Conservation (phyloP, 2,797 vertebrate genomes). For the Argentina silus region DNA sequence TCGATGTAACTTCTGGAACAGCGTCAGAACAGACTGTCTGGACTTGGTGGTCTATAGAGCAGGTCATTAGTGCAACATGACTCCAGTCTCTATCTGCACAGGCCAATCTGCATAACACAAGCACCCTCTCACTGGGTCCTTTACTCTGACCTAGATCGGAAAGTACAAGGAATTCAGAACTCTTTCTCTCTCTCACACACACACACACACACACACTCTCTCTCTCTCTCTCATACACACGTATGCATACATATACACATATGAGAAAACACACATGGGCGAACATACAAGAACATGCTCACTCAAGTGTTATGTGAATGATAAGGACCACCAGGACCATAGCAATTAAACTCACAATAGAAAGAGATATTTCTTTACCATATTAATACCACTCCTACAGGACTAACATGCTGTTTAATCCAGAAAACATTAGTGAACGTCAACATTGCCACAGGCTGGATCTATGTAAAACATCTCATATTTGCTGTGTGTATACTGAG, state of each 20-base stretch:
- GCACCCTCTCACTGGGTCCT: constrained; percentile 36
- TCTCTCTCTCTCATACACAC: too few species aligned
- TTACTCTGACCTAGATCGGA: constrained; percentile 49
- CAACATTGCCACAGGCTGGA: neutral
- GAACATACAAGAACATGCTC: constrained; percentile 2
- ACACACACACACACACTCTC: constrained; percentile 9
- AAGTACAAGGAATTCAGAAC: constrained; percentile 21
- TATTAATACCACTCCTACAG: neutral
- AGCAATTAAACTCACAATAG: neutral
- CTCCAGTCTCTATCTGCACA: constrained; percentile 51
- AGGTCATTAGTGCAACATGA: constrained; percentile 53
- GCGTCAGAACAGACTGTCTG: constrained; percentile 7
- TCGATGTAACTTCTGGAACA: neutral
- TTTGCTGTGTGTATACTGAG: constrained; percentile 44
- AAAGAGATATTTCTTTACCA: too few species aligned
- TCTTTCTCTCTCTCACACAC: constrained; percentile 8
- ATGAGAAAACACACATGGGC: neutral
- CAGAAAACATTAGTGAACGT: too few species aligned
- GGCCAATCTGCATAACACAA: constrained; percentile 66
- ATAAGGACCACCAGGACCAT: neutral
- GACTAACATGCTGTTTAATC: too few species aligned
- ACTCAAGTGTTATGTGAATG: constrained; percentile 2
- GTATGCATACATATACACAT: neutral
- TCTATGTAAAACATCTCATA: constrained; percentile 10
- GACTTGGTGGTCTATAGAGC: constrained; percentile 31